These are phyloP conservation scores for Apodemia duryi DNA, from an alignment of 2,888 invertebrate species.

Conservation along the genomic window DNA sequence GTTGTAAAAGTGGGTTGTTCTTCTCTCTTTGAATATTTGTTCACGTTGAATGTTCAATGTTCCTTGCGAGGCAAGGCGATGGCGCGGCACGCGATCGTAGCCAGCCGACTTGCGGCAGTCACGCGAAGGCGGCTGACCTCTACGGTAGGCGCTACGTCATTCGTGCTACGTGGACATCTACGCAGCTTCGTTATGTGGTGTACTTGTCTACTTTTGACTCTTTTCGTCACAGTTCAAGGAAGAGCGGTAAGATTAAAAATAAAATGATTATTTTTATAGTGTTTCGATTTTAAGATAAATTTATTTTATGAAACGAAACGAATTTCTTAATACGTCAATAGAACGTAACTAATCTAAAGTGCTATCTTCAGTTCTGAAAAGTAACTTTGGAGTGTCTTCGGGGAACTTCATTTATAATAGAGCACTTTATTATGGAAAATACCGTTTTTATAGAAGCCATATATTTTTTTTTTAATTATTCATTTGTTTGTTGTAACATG, in stretches of 20 bases:
- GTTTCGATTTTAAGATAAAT: background rate
- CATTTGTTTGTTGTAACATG: too few relatives aligned
- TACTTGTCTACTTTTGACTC: constrained; percentile 59
- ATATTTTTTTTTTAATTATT: too few relatives aligned
- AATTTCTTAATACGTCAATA: background rate
- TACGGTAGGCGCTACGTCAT: constrained; percentile 55
- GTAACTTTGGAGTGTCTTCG: background rate
- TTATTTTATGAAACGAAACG: constrained; percentile 18
- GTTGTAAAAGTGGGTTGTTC: constrained; percentile 34
- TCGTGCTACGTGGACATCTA: constrained; percentile 35
- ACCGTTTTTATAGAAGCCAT: too few relatives aligned
- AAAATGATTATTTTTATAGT: background rate
- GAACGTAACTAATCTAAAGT: background rate
- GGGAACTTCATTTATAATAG: background rate
- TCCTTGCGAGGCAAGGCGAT: constrained; percentile 38
- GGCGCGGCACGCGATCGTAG: constrained; percentile 41
- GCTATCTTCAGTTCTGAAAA: constrained; percentile 4
- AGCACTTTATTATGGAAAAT: background rate
- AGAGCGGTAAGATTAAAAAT: constrained; percentile 60
- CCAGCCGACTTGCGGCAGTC: constrained; percentile 55
- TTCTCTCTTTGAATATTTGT: constrained; percentile 64
- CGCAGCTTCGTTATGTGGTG: constrained; percentile 60
- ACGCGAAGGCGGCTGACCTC: constrained; percentile 55
- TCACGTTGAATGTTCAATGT: constrained; percentile 59
- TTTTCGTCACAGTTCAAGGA: constrained; percentile 68